Percentiles rank a stretch among this genome's conserved stretches.
Evolutionary conservation across 2,888 invertebrate species (phyloP).

Genomic region (Erynnis tages): DNA sequence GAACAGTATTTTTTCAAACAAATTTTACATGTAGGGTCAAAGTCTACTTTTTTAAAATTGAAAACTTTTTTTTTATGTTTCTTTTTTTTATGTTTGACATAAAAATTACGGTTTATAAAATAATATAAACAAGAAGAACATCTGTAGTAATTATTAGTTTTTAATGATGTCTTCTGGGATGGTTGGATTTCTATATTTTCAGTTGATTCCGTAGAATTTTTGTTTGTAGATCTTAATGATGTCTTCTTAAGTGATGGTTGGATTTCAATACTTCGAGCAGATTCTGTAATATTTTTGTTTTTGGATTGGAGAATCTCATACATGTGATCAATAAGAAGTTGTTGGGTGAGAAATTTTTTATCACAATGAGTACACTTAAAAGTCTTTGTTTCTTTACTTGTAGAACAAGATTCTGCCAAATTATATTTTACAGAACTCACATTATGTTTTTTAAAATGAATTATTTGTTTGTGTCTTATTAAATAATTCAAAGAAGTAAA

Average conservation of each 20-base stretch:
- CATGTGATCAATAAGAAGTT: constrained; percentile 58
- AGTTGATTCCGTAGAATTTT: background rate
- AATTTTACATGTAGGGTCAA: constrained; percentile 46
- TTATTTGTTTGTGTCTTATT: constrained; percentile 39
- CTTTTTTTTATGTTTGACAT: constrained; percentile 38
- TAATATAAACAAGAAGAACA: constrained; percentile 47
- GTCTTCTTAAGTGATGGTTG: too few relatives aligned
- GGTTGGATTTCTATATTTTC: constrained; percentile 7
- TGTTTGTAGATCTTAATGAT: background rate
- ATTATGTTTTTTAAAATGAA: constrained; percentile 33
- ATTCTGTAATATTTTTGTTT: background rate
- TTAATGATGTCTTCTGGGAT: too few relatives aligned
- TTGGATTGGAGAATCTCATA: constrained; percentile 48
- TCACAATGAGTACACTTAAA: constrained; percentile 56
- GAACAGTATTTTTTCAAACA: constrained; percentile 38
- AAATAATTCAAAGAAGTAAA: constrained; percentile 36
- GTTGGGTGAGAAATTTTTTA: constrained; percentile 45
- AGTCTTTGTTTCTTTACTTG: background rate
- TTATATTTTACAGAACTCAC: constrained; percentile 11
- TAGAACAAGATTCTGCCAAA: background rate
- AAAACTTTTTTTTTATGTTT: constrained; percentile 39
- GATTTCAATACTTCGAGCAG: background rate
- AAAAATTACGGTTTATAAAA: constrained; percentile 33
- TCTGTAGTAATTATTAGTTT: constrained; percentile 32
- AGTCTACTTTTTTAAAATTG: constrained; percentile 36